phyloP scores from a whole-genome alignment of 2,797 vertebrate species.

The Oceanodroma leucorhoa region DNA sequence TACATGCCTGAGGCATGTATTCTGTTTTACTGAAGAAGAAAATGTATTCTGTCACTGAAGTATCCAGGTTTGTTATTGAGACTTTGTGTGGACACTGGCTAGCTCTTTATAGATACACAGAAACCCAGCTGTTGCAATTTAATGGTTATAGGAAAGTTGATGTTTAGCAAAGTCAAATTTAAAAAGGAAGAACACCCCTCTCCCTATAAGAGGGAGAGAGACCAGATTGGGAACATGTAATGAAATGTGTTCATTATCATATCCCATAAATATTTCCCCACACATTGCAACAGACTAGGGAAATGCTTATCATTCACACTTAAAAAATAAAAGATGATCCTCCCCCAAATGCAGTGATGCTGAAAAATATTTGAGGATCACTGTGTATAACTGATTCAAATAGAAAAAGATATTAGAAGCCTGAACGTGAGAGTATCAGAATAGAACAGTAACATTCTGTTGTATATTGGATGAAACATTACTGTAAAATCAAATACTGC shows the following conservation, averaged over 20 bases:
- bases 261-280: not conserved
- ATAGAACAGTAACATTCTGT: not conserved
- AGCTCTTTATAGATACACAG: not conserved
- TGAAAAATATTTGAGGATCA: not conserved
- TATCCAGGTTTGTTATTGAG: not conserved
- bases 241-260: not conserved
- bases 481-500: not conserved
- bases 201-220: not conserved
- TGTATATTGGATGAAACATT: not conserved
- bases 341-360: not conserved
- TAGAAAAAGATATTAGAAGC: not conserved
- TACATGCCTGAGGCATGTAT: not conserved
- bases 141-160: not conserved
- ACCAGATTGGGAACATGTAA: not conserved
- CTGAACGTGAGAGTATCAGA: not conserved
- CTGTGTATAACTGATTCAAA: not conserved
- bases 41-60: not conserved
- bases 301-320: not conserved
- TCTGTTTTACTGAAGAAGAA: not conserved
- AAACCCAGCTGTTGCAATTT: not conserved
- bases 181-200: not conserved
- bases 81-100: not conserved
- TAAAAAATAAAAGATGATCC: not conserved
- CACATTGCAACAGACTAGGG: not conserved
- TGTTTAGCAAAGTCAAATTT: not conserved